Evolutionary conservation across 2,888 invertebrate species (phyloP).

Genomic region (Drosophila koepferae): DNA sequence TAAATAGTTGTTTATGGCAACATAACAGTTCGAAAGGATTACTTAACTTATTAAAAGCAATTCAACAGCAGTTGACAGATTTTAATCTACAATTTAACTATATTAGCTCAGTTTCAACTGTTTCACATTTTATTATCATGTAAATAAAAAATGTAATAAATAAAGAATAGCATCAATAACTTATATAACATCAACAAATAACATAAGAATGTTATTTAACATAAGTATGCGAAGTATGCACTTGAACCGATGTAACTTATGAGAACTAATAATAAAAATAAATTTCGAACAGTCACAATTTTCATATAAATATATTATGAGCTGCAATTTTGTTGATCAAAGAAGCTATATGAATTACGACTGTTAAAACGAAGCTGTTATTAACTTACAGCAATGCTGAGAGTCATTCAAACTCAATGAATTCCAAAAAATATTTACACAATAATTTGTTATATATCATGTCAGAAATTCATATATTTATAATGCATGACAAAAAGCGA

Average conservation of each 20-base stretch:
- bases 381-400: neutral
- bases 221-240: neutral
- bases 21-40: neutral
- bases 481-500: slow-evolving; percentile 18
- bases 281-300: neutral
- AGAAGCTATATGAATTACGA: neutral
- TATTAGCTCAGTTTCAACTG: neutral
- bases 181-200: neutral
- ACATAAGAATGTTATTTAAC: neutral
- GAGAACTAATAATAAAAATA: too few relatives aligned
- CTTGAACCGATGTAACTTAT: too few relatives aligned
- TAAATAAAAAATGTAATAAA: too few relatives aligned
- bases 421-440: slow-evolving; percentile 3
- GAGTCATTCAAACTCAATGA: slow-evolving; percentile 1
- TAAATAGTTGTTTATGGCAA: neutral
- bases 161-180: too few relatives aligned
- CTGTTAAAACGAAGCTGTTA: neutral
- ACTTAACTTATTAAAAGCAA: neutral
- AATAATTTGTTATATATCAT: slow-evolving; percentile 30
- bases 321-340: neutral
- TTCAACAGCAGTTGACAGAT: neutral
- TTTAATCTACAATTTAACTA: neutral
- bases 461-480: slow-evolving; percentile 22
- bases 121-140: too few relatives aligned
- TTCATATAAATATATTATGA: neutral